Evolutionary conservation across 2,113 vertebrate genomes (phyloP).

Genomic region (Notarius lentiginosus): DNA sequence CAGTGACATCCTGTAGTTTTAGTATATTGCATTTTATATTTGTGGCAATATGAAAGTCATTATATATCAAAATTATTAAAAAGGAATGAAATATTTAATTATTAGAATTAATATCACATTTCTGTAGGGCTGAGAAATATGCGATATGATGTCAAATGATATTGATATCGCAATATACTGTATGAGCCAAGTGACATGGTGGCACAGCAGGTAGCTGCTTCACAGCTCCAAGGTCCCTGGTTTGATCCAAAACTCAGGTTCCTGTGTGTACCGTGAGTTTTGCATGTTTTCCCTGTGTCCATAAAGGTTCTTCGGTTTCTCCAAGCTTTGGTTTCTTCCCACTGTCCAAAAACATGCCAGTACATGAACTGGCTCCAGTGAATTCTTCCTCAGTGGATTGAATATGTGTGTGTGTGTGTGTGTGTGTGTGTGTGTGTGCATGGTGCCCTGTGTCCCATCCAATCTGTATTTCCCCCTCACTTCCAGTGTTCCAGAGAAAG

Average conservation of each 20-base stretch:
- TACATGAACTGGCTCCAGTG: neutral
- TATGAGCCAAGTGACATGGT: neutral
- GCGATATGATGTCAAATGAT: neutral
- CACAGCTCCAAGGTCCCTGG: neutral
- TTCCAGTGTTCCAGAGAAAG: neutral
- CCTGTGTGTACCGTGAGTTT: neutral
- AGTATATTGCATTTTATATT: neutral
- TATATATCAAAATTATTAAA: neutral
- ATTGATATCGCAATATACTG: neutral
- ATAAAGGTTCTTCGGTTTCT: neutral
- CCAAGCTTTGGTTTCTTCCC: neutral
- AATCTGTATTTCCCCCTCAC: neutral
- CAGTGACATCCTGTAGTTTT: neutral
- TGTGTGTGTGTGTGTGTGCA: neutral
- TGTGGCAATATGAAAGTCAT: neutral
- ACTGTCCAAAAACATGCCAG: neutral
- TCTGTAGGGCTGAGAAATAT: neutral
- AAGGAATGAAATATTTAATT: neutral
- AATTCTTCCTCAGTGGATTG: neutral
- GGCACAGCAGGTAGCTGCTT: neutral
- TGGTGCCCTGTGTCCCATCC: neutral
- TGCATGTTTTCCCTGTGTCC: neutral
- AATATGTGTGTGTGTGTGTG: neutral
- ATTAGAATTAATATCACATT: neutral
- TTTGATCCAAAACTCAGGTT: neutral